Conservation (phyloP, 92 coral and sea anemone species). For the Galaxea fascicularis region DNA sequence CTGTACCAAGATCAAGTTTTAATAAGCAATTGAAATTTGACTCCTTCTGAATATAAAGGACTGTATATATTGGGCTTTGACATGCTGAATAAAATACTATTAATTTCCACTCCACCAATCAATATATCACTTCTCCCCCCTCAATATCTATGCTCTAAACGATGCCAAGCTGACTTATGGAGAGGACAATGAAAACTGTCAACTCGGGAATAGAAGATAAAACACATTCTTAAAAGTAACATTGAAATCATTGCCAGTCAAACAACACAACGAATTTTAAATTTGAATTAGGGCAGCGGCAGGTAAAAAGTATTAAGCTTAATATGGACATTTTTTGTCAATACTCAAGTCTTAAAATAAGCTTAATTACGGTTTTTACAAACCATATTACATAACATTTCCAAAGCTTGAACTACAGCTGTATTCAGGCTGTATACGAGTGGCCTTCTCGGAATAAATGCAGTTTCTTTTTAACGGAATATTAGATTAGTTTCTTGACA, state of each 20-base stretch:
- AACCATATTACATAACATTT: slow-evolving; percentile 6
- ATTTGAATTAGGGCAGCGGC: not conserved
- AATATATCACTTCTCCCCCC: not conserved
- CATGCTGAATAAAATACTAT: not conserved
- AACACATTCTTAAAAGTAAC: not conserved
- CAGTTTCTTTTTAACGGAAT: not conserved
- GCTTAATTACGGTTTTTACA: not conserved
- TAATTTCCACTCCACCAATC: not conserved
- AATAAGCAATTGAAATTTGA: no score
- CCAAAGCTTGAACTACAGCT: no score
- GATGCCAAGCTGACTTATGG: not conserved
- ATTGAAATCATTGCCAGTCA: not conserved
- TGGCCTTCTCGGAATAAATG: not conserved
- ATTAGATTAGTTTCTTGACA: not conserved
- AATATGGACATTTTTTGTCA: no score
- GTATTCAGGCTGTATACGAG: no score
- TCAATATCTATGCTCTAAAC: not conserved
- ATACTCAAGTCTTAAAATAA: no score
- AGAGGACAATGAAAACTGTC: not conserved
- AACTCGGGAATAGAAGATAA: not conserved
- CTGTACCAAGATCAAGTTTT: no score
- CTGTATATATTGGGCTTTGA: no score
- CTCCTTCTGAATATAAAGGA: no score
- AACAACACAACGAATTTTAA: not conserved
- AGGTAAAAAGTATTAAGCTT: no score